Base-by-base conservation (phyloP, 2,113 vertebrate species). In the Aphyosemion australe region DNA sequence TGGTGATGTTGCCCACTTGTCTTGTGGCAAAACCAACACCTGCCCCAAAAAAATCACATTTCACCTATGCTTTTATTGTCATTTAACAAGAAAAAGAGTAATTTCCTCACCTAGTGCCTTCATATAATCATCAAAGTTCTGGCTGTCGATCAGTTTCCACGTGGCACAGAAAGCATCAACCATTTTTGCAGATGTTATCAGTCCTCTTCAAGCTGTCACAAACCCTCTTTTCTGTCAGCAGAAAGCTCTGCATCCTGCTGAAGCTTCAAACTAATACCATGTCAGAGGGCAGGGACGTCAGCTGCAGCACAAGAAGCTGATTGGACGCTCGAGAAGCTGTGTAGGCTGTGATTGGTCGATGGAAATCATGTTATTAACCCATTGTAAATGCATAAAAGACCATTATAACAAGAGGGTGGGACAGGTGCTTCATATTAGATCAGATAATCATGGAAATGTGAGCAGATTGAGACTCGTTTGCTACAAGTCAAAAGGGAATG, bases 41-140 rank as follows among this genome's bases (percentile, higher is more conserved):
- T 99, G 82, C 57, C 2, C 21, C 61, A 52, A 15, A 50, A 2
- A 32, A 4, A 8, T 9, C n/a, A 26, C 26, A 26, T 26, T 48
- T 48, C 2, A 48, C 2, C 2, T 1, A 41, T 12, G 26, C 52
- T 12, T 42, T 12, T 4, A 7, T 2, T 34, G 8, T 32, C 8
- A 32, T 16, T 4, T 43, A 20, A 59, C 6, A 19, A 16, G 7
- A 37, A 21, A 21, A 58, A 43, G n/a, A 26, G 1, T 20, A 16
- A 49, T 13, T 32, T 61, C 89, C 94, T 80, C 85, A 98, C 97
- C 97, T 37, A 99, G 72, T 9, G 94, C 91, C 84, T 98, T 99
- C 97, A 99, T 97, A 73, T 99, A 99, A 7, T 97, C 96, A 60
- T 99, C 97, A 84, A 99, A 99, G 86, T 99, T 97, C 80, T 97